Percentiles rank a stretch among this genome's conserved stretches.
Conservation (phyloP, 1,140 invertebrate species). For the Tetragnatha versicolor region DNA sequence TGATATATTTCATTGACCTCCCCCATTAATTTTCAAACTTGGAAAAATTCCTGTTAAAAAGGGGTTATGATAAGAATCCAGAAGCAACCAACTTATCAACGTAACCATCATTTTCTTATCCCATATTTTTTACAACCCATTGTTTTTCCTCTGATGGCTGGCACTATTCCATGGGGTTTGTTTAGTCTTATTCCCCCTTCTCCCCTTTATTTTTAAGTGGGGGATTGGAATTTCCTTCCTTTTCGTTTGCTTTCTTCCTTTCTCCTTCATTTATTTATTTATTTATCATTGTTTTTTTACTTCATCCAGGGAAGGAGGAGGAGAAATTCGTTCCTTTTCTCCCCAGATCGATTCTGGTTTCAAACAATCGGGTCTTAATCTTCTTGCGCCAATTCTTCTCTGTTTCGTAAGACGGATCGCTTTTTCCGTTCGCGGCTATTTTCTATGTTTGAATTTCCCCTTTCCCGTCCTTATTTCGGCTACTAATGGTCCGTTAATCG, state of each 20-base stretch:
- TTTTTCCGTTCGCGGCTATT: slow-evolving; percentile 21
- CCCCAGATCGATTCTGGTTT: slow-evolving; percentile 45
- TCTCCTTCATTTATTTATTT: slow-evolving; percentile 18
- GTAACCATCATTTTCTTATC: slow-evolving; percentile 51
- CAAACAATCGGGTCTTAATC: slow-evolving; percentile 55
- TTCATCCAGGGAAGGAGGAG: background rate
- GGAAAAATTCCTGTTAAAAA: slow-evolving; percentile 19
- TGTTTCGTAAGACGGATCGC: slow-evolving; percentile 25
- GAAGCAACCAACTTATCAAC: slow-evolving; percentile 42
- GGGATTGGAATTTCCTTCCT: slow-evolving; percentile 41
- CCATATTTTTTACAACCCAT: slow-evolving; percentile 20
- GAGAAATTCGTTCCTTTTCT: slow-evolving; percentile 38
- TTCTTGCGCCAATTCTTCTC: slow-evolving; percentile 51
- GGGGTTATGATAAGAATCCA: slow-evolving; percentile 36
- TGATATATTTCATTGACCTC: slow-evolving; percentile 30
- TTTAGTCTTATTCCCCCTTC: slow-evolving; percentile 50
- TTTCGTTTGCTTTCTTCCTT: background rate
- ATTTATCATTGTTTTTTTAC: background rate
- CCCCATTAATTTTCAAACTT: slow-evolving; percentile 5
- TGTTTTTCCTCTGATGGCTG: slow-evolving; percentile 37
- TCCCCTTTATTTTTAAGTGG: slow-evolving; percentile 33
- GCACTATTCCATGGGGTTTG: slow-evolving; percentile 52
- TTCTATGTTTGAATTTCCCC: slow-evolving; percentile 47
- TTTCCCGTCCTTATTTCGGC: slow-evolving; percentile 40
- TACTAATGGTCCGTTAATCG: slow-evolving; percentile 45